Conservation (phyloP, 2,113 vertebrate species). For the Puffinus mauretanicus region DNA sequence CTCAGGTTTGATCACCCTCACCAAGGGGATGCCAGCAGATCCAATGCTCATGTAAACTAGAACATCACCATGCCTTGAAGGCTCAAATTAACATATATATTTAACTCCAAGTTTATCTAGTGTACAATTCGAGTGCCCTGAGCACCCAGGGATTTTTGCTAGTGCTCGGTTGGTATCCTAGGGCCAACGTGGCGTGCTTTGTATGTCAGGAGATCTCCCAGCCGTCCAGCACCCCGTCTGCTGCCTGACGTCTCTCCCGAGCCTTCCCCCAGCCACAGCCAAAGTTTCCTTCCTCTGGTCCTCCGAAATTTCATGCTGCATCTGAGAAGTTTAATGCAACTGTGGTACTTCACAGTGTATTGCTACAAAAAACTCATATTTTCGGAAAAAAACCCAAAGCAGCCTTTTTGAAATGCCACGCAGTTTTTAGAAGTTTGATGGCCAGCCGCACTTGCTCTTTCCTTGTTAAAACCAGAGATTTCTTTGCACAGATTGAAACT, state of each 20-base stretch:
- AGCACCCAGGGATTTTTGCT: rapidly evolving
- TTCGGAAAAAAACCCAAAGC: not conserved
- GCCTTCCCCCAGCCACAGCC: rapidly evolving
- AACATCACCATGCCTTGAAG: rapidly evolving
- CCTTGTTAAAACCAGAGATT: rapidly evolving
- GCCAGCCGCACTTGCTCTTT: rapidly evolving
- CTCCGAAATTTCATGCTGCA: not conserved
- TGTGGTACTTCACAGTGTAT: rapidly evolving
- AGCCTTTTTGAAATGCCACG: not conserved
- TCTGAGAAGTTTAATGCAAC: not conserved
- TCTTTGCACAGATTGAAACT: not conserved
- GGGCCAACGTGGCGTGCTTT: rapidly evolving
- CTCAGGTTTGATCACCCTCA: not conserved
- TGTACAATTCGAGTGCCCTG: rapidly evolving
- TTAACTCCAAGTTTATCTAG: not conserved
- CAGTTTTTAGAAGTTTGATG: rapidly evolving
- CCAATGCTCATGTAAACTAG: rapidly evolving
- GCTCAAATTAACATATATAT: not conserved
- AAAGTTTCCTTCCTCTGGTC: not conserved
- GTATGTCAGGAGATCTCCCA: rapidly evolving
- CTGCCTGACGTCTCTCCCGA: rapidly evolving
- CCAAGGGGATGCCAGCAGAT: not conserved
- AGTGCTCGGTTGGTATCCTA: rapidly evolving
- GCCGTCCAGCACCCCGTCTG: rapidly evolving
- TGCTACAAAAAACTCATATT: no score